These are phyloP conservation scores for Sphenodon punctatus DNA, from an alignment of 2,797 vertebrate species.

Conservation along the genomic window DNA sequence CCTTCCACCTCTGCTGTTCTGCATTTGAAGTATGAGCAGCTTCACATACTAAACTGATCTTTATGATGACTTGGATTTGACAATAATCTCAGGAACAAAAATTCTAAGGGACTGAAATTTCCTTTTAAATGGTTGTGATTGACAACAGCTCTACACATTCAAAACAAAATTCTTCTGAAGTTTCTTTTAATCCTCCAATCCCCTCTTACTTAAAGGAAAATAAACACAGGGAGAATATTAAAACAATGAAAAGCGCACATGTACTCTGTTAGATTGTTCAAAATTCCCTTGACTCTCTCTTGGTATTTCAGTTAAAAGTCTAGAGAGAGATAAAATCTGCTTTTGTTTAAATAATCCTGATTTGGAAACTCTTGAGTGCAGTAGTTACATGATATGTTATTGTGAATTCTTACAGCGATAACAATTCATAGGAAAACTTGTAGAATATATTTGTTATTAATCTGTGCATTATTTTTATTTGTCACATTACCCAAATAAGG, in stretches of 20 bases:
- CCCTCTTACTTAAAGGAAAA: slow-evolving; percentile 28
- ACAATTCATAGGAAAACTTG: background rate
- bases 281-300: slow-evolving; percentile 1
- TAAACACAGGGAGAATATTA: slow-evolving; percentile 55
- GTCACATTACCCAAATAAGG: slow-evolving; percentile 1
- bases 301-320: slow-evolving; percentile 23
- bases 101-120: background rate
- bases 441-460: slow-evolving; percentile 39
- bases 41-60: background rate
- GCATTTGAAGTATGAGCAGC: background rate
- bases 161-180: slow-evolving; percentile 26
- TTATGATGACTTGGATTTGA: background rate
- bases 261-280: slow-evolving; percentile 50
- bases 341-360: slow-evolving; percentile 54
- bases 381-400: background rate
- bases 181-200: slow-evolving; percentile 4
- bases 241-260: slow-evolving; percentile 16
- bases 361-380: slow-evolving; percentile 41
- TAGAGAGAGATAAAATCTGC: slow-evolving; percentile 59
- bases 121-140: slow-evolving; percentile 20
- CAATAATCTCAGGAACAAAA: background rate
- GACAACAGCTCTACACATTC: background rate
- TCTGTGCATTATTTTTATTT: slow-evolving; percentile 21
- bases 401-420: background rate
- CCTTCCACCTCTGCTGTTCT: background rate